Evolutionary conservation across 2,888 invertebrate genomes (phyloP).

Genomic region (Drosophila nr. perissopoda): DNA sequence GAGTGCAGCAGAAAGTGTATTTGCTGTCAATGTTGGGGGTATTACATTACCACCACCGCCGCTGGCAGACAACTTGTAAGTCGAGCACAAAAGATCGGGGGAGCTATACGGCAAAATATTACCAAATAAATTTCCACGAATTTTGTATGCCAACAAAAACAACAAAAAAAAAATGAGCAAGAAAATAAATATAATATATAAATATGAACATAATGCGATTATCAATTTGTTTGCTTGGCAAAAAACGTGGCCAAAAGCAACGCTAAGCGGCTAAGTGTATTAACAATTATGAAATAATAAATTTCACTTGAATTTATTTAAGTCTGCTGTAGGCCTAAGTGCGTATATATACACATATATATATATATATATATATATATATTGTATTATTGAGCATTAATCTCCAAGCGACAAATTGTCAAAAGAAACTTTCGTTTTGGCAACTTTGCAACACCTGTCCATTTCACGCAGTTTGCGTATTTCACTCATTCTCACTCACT

Average conservation of each 20-base stretch:
- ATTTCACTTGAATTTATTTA: constrained; percentile 11
- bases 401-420: constrained; percentile 40
- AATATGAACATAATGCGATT: constrained; percentile 52
- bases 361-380: neutral
- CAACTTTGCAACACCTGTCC: constrained; percentile 48
- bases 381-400: constrained; percentile 21
- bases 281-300: constrained; percentile 17
- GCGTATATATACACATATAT: neutral
- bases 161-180: constrained; percentile 7
- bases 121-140: constrained; percentile 67
- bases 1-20: constrained; percentile 70
- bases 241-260: constrained; percentile 22
- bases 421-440: constrained; percentile 46
- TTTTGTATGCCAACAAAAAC: constrained; percentile 23
- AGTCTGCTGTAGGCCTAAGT: constrained; percentile 12
- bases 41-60: constrained; percentile 64
- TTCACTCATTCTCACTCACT: neutral
- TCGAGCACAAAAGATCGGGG: constrained; percentile 44
- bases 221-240: constrained; percentile 46
- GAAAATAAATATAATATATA: constrained; percentile 8
- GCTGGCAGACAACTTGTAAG: constrained; percentile 53
- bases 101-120: constrained; percentile 48
- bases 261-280: constrained; percentile 14
- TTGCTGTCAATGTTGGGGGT: constrained; percentile 20
- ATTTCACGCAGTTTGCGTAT: constrained; percentile 28